Percentiles rank a stretch among this genome's conserved stretches.
Conservation (phyloP, 2,888 invertebrate species). For the Sylvicola cinctus region DNA sequence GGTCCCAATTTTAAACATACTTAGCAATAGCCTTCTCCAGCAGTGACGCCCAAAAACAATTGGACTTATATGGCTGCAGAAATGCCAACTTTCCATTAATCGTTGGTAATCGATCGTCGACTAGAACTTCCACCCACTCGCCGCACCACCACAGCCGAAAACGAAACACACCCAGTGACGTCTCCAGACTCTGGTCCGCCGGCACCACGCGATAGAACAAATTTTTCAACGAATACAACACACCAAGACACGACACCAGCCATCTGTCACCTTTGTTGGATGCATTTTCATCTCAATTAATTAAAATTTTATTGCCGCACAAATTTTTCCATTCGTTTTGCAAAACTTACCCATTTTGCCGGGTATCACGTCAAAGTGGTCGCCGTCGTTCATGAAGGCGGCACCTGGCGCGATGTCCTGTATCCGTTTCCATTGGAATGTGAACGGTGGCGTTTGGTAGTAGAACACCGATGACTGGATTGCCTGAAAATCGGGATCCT, state of each 20-base stretch:
- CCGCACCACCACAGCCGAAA: constrained; percentile 90
- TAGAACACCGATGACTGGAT: constrained; percentile 78
- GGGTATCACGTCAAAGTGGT: constrained; percentile 64
- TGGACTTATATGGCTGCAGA: constrained; percentile 56
- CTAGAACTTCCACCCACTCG: constrained; percentile 71
- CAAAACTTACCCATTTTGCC: constrained; percentile 64
- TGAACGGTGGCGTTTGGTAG: constrained; percentile 84
- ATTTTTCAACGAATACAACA: constrained; percentile 65
- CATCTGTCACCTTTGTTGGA: constrained; percentile 58
- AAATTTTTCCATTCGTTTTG: neutral
- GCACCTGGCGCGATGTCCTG: constrained; percentile 66
- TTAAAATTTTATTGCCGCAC: constrained; percentile 1
- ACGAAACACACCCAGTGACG: constrained; percentile 58
- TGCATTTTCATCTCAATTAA: constrained; percentile 3
- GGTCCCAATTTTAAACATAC: constrained; percentile 27
- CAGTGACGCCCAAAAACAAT: constrained; percentile 75
- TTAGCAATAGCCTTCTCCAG: constrained; percentile 87
- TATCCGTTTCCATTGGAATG: constrained; percentile 76
- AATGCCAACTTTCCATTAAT: constrained; percentile 73
- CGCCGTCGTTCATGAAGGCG: constrained; percentile 28
- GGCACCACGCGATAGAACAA: constrained; percentile 82
- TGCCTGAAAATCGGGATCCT: constrained; percentile 82
- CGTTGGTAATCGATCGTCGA: constrained; percentile 76
- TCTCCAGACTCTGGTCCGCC: constrained; percentile 64
- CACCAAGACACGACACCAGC: constrained; percentile 74